A percentile compares a stretch with the other conserved stretches of the same genome.
phyloP scores from a whole-genome alignment of 2,888 invertebrate species.

The Siphlonurus alternatus region DNA sequence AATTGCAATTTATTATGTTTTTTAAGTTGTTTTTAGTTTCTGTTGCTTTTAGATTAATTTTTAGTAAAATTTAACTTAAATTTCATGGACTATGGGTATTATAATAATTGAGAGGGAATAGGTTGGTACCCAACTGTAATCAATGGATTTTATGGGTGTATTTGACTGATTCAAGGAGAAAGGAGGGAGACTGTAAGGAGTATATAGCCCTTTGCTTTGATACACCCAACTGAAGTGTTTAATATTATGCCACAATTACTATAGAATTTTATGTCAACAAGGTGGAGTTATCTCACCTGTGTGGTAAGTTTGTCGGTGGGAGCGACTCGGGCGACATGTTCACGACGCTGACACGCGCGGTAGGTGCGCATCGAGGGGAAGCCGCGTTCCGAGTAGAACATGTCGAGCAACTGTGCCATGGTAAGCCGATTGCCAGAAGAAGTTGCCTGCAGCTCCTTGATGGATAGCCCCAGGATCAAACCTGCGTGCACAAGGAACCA shows the following conservation, averaged over 20 bases:
- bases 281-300: no score
- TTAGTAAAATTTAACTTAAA: not conserved
- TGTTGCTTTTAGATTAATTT: not conserved
- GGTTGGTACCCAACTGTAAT: no score
- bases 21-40: not conserved
- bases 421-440: conserved; percentile 31
- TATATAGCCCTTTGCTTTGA: no score
- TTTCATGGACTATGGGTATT: not conserved
- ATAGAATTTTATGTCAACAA: no score
- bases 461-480: conserved; percentile 9
- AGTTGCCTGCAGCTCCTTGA: conserved; percentile 29
- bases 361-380: not conserved
- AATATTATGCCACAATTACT: no score
- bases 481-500: no score
- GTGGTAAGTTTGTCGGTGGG: conserved; percentile 6
- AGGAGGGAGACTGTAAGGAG: no score
- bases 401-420: conserved; percentile 44
- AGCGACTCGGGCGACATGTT: conserved; percentile 11
- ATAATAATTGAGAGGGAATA: no score
- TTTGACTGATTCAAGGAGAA: no score
- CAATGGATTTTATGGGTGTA: no score
- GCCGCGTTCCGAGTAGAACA: conserved; percentile 43
- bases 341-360: conserved; percentile 12
- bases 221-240: no score
- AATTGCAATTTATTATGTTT: no score